Evolutionary conservation across 1,140 invertebrate genomes (phyloP).

Genomic region (Danaus melanippus): DNA sequence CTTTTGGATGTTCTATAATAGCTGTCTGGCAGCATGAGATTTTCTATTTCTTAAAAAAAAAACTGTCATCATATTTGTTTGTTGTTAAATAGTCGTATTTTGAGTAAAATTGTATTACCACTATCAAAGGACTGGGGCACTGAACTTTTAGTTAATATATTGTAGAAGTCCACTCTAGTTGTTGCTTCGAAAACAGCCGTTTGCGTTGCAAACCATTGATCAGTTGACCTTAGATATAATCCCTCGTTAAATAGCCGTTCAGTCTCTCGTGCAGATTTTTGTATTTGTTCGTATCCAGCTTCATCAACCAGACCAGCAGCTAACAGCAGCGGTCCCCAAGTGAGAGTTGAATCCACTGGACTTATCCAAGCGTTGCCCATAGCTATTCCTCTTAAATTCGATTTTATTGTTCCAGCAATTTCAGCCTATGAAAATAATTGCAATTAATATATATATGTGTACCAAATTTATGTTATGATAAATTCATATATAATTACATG

Average conservation of each 20-base stretch:
- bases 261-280: conserved; percentile 65
- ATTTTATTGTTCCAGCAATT: conserved; percentile 74
- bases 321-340: conserved; percentile 83
- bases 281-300: conserved; percentile 72
- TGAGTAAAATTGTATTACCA: conserved; percentile 19
- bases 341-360: conserved; percentile 84
- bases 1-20: conserved; percentile 17
- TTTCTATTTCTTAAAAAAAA: conserved; percentile 32
- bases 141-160: conserved; percentile 76
- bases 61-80: neutral
- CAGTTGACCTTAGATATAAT: conserved; percentile 75
- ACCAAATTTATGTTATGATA: neutral
- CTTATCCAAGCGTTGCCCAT: conserved; percentile 91
- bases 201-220: conserved; percentile 77
- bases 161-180: conserved; percentile 84
- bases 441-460: neutral
- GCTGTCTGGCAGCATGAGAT: conserved; percentile 36
- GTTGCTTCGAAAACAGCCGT: conserved; percentile 72
- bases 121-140: conserved; percentile 28
- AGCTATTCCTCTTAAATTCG: conserved; percentile 83
- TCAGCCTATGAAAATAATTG: conserved; percentile 73
- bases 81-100: conserved; percentile 1
- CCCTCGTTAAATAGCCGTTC: conserved; percentile 70
- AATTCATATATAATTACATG: too few species aligned
- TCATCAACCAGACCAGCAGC: conserved; percentile 78